Percentiles rank a stretch among this genome's conserved stretches.
These are phyloP conservation scores for Nanorana parkeri DNA, from an alignment of 2,113 vertebrate species.

Conservation along the genomic window DNA sequence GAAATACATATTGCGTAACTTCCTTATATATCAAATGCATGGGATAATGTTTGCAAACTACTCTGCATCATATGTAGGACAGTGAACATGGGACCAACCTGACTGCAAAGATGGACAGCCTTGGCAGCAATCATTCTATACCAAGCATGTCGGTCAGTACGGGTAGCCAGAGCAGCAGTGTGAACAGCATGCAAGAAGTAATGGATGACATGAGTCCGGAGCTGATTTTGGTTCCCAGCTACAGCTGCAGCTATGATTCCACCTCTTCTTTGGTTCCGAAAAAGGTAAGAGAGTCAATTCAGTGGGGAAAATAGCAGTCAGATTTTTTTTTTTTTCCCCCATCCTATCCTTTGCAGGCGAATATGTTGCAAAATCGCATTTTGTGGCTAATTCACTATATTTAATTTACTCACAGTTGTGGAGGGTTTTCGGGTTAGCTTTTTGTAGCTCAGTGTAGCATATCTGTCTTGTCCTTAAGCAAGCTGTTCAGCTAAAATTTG, in stretches of 20 bases:
- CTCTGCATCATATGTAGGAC: slow-evolving; percentile 79
- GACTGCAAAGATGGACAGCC: slow-evolving; percentile 92
- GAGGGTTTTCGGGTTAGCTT: no score
- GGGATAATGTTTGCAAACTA: not conserved
- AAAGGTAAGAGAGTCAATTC: slow-evolving; percentile 79
- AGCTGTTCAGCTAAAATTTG: no score
- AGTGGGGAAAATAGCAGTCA: not conserved
- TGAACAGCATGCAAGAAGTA: slow-evolving; percentile 97
- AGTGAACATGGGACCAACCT: slow-evolving; percentile 84
- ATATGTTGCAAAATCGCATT: no score
- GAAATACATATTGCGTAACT: not conserved
- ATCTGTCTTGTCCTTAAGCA: no score
- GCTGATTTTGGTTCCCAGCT: slow-evolving; percentile 83
- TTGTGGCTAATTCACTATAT: no score
- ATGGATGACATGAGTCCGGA: slow-evolving; percentile 92
- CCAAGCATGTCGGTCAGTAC: slow-evolving; percentile 96
- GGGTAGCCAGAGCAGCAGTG: slow-evolving; percentile 95
- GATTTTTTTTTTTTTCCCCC: not conserved
- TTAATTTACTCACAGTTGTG: no score
- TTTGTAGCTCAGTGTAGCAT: no score
- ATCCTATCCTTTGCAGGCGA: not conserved
- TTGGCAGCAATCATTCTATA: slow-evolving; percentile 96
- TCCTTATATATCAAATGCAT: not conserved
- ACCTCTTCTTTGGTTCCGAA: slow-evolving; percentile 79
- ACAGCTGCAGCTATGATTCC: slow-evolving; percentile 84